Conservation (phyloP, 2,113 vertebrate species). For the Archocentrus centrarchus region DNA sequence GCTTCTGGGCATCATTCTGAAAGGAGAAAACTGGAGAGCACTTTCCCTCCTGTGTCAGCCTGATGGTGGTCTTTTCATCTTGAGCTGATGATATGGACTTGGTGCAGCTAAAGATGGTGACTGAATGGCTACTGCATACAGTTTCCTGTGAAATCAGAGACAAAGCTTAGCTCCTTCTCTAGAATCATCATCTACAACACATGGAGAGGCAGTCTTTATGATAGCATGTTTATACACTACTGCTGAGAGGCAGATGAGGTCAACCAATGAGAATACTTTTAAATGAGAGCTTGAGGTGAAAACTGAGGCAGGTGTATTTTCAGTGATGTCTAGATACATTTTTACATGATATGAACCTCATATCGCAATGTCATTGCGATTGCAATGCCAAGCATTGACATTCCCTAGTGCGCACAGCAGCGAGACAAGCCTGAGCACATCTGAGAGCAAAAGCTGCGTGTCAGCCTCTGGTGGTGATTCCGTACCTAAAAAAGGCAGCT, state of each 20-base stretch:
- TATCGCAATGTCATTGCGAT: too few species aligned
- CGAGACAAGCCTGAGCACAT: neutral
- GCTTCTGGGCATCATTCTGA: slow-evolving; percentile 80
- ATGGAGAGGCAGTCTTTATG: neutral
- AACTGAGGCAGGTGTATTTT: too few species aligned
- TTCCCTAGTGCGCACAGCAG: neutral
- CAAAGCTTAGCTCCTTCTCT: neutral
- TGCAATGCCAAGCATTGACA: too few species aligned
- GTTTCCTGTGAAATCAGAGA: slow-evolving; percentile 82
- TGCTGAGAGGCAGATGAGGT: too few species aligned
- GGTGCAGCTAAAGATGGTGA: slow-evolving; percentile 85
- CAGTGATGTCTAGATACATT: too few species aligned
- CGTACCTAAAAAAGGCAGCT: neutral
- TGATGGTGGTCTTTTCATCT: slow-evolving; percentile 83
- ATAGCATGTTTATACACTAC: neutral
- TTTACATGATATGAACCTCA: too few species aligned
- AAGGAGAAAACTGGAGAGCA: slow-evolving; percentile 79
- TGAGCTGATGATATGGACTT: slow-evolving; percentile 83
- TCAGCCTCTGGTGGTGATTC: neutral
- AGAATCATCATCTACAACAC: neutral
- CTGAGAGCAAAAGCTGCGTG: neutral
- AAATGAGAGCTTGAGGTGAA: neutral
- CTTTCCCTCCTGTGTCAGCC: slow-evolving; percentile 83
- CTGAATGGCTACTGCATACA: slow-evolving; percentile 83
- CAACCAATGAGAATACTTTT: too few species aligned